Evolutionary conservation across 2,113 vertebrate genomes (phyloP).

Genomic region (Ursus arctos): DNA sequence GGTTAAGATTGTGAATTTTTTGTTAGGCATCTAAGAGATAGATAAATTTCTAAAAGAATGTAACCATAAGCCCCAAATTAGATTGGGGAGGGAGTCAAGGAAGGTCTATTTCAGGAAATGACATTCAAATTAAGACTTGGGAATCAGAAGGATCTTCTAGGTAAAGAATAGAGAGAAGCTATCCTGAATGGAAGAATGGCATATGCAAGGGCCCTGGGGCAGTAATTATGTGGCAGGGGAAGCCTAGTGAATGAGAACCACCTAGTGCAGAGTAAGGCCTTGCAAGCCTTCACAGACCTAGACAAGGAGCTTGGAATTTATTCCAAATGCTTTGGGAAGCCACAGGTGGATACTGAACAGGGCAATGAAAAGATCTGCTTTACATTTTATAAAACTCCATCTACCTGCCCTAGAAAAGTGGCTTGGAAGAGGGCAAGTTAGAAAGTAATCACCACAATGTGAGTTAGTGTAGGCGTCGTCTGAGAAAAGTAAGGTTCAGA

Average conservation of each 20-base stretch:
- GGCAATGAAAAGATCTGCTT: not conserved
- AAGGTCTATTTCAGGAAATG: not conserved
- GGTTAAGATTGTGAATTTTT: not conserved
- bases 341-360: not conserved
- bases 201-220: not conserved
- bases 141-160: not conserved
- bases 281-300: not conserved
- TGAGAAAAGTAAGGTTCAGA: conserved; percentile 8
- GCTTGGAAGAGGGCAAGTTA: not conserved
- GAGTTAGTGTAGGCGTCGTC: not conserved
- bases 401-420: not conserved
- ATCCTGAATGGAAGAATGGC: not conserved
- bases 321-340: not conserved
- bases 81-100: not conserved
- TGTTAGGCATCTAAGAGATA: not conserved
- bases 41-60: not conserved
- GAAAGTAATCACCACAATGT: not conserved
- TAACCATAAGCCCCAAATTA: not conserved
- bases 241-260: not conserved
- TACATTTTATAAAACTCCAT: not conserved
- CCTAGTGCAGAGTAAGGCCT: not conserved
- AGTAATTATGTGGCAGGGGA: not conserved
- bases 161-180: not conserved
- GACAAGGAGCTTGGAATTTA: not conserved
- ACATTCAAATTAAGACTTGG: not conserved